These are phyloP conservation scores for Sardina pilchardus DNA, from an alignment of 2,113 vertebrate genomes.

Conservation along the genomic window DNA sequence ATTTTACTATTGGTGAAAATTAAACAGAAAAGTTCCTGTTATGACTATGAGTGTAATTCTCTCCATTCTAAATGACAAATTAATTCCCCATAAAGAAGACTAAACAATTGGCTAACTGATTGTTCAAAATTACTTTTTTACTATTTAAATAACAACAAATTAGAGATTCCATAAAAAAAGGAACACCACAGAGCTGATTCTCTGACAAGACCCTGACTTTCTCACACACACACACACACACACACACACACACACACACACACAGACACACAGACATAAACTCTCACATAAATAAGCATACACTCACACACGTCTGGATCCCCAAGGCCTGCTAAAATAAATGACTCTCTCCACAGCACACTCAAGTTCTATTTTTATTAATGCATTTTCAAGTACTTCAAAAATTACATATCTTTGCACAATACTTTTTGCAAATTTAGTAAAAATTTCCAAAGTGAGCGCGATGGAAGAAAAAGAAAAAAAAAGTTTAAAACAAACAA, in stretches of 20 bases:
- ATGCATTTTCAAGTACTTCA: constrained; percentile 93
- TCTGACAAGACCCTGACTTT: no score
- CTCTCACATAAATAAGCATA: background rate
- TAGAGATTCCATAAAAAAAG: no score
- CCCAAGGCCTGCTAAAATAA: background rate
- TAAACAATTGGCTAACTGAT: no score
- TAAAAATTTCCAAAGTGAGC: constrained; percentile 87
- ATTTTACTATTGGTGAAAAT: background rate
- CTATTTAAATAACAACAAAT: no score
- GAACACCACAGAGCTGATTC: no score
- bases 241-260: no score
- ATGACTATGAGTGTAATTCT: no score
- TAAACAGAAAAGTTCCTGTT: background rate
- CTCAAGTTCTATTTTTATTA: constrained; percentile 89
- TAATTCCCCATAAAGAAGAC: no score
- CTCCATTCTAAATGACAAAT: background rate
- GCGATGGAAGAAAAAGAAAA: constrained; percentile 50
- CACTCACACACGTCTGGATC: background rate
- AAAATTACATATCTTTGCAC: constrained; percentile 84
- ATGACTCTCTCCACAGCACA: constrained; percentile 30
- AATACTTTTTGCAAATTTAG: constrained; percentile 87
- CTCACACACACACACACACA: no score
- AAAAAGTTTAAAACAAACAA: constrained; percentile 53
- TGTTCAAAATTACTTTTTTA: no score
- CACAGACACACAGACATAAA: no score